Base-by-base conservation (phyloP, 2,888 invertebrate genomes). In the Cephus nigrinus region DNA sequence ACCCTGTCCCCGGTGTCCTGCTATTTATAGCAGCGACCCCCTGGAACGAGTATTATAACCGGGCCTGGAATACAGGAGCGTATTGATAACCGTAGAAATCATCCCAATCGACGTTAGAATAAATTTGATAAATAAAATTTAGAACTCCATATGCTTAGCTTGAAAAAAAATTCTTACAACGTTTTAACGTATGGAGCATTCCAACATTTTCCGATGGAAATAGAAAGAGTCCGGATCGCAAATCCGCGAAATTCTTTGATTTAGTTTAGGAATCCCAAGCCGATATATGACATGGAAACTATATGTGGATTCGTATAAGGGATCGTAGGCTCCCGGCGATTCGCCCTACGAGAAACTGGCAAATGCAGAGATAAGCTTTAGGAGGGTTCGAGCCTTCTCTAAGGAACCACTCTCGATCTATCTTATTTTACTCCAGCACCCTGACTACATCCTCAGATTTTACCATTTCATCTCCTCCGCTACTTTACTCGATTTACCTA, bases 211-310 rank as follows among this genome's bases (percentile, higher is more conserved):
- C 2, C 9, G 0, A 9, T 23, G 55, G 55, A 2, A 55, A 55
- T 23, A 23, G 2, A 23, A 23, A 55, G 55, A 55, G 15, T 0
- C 55, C 23, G 9, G 55, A 55, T 23, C 9, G 83, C 82, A 85
- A 87, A 86, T 87, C 84, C 85, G 82, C 78, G 83, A 82, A 80
- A 85, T 86, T 87, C 86, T 85, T 84, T 86, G 84, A 87, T 87
- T 85, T 86, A 82, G 84, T 86, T 87, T 85, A 31, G 12, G 12
- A 31, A 31, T 23, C 71, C 12, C 71, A 71, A 31, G 71, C 71
- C 71, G 12, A 71, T 33, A 33, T 71, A 33, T 33, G 71, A 33
- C 12, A 71, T 71, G 71, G 5, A 71, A 31, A 31, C 71, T 71
- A 71, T 23, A 33, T 71, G 71, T 71, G 33, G 31, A 71, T 71